phyloP scores from a whole-genome alignment of 2,888 invertebrate genomes.

The Ethmia dodecea region DNA sequence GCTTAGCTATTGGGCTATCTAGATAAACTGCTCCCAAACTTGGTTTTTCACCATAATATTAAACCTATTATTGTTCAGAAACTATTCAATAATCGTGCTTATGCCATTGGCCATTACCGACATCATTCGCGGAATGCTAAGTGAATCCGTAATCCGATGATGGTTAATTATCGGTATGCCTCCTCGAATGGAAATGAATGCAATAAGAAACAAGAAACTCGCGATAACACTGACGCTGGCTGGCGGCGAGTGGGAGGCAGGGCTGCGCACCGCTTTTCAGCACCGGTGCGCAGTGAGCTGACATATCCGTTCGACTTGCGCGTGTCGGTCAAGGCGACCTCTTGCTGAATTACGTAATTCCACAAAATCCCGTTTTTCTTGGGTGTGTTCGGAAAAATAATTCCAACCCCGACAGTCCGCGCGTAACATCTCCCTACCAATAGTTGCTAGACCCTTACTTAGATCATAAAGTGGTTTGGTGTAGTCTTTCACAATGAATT shows the following conservation, averaged over 20 bases:
- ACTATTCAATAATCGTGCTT: too few relatives aligned
- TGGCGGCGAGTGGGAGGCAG: constrained; percentile 63
- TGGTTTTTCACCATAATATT: too few relatives aligned
- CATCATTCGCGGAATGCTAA: constrained; percentile 48
- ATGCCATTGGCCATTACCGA: constrained; percentile 24
- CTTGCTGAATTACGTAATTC: constrained; percentile 73
- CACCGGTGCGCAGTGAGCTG: constrained; percentile 71
- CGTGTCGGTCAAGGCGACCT: constrained; percentile 73
- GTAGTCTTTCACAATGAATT: constrained; percentile 55
- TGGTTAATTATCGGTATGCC: constrained; percentile 42
- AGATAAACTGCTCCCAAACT: too few relatives aligned
- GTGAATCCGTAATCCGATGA: constrained; percentile 59
- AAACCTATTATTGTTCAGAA: too few relatives aligned
- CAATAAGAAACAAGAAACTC: constrained; percentile 68
- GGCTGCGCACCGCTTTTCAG: constrained; percentile 58
- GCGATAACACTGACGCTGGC: constrained; percentile 58
- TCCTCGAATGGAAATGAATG: constrained; percentile 56
- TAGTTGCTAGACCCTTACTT: constrained; percentile 36
- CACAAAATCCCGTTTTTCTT: constrained; percentile 55
- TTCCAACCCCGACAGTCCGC: constrained; percentile 45
- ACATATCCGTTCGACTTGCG: constrained; percentile 74
- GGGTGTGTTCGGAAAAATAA: constrained; percentile 68
- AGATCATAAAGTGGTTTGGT: constrained; percentile 29
- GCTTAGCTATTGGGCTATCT: too few relatives aligned
- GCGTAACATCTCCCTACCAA: constrained; percentile 37